phyloP scores from a whole-genome alignment of 23 tunicate genomes.

The Ascidia mentula region DNA sequence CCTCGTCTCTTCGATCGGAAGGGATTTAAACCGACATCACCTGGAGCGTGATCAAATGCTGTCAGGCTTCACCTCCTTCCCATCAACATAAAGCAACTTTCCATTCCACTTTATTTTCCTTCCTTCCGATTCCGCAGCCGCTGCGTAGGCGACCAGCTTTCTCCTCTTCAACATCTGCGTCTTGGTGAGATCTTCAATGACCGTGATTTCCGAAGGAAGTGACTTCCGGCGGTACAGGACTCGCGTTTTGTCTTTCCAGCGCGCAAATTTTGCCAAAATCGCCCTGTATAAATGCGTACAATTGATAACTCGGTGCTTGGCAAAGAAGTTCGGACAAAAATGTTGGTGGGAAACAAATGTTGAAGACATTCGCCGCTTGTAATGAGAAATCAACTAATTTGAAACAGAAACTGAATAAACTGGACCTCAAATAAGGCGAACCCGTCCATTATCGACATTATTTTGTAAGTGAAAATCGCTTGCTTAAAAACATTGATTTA shows the following conservation, averaged over 20 bases:
- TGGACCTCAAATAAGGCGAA: too few relatives aligned
- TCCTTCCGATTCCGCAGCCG: conserved; percentile 49
- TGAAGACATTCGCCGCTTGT: too few relatives aligned
- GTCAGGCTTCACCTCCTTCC: conserved; percentile 42
- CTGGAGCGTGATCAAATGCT: background rate
- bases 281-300: conserved; percentile 51
- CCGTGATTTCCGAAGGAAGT: conserved; percentile 18
- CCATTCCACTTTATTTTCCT: conserved; percentile 71
- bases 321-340: too few relatives aligned
- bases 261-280: conserved; percentile 55
- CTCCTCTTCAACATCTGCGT: conserved; percentile 23
- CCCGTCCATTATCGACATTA: too few relatives aligned
- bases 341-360: too few relatives aligned
- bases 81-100: conserved; percentile 65
- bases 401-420: too few relatives aligned
- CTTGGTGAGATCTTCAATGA: conserved; percentile 79
- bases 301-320: too few relatives aligned
- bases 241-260: conserved; percentile 70
- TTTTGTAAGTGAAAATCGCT: too few relatives aligned
- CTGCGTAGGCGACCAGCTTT: conserved; percentile 35
- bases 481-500: too few relatives aligned
- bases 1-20: too few relatives aligned
- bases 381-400: too few relatives aligned
- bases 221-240: conserved; percentile 53
- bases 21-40: too few relatives aligned